phyloP scores from a whole-genome alignment of 2,113 vertebrate genomes.

The Amphiprion ocellaris region DNA sequence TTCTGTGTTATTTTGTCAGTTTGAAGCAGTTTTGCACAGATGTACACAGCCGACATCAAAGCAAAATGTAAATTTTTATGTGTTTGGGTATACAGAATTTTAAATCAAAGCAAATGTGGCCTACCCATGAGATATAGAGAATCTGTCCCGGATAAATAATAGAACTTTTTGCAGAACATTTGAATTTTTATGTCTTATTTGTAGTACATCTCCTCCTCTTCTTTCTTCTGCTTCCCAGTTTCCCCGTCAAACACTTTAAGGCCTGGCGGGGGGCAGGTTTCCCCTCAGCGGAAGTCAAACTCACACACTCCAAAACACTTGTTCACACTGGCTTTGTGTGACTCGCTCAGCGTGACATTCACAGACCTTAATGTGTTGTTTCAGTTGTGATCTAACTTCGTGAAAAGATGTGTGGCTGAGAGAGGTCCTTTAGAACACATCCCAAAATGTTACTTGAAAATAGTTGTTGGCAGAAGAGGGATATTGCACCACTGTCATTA shows the following conservation, averaged over 20 bases:
- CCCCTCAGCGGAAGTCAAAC: conserved; percentile 38
- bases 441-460: neutral
- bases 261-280: conserved; percentile 30
- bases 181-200: conserved; percentile 21
- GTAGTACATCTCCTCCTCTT: conserved; percentile 1
- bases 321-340: conserved; percentile 50
- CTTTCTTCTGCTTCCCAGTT: conserved; percentile 40
- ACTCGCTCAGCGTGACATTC: conserved; percentile 25
- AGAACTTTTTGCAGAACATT: conserved; percentile 20
- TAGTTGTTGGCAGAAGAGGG: neutral
- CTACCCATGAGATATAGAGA: conserved; percentile 18
- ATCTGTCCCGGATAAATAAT: conserved; percentile 34
- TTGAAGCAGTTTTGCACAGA: neutral
- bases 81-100: neutral
- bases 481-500: neutral
- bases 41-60: neutral
- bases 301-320: conserved; percentile 43
- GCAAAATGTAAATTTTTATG: neutral
- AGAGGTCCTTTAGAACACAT: conserved; percentile 2
- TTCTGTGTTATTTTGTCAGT: neutral
- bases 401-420: conserved; percentile 14
- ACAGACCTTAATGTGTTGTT: conserved; percentile 17
- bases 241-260: conserved; percentile 36
- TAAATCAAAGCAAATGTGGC: conserved; percentile 7
- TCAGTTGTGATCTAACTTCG: conserved; percentile 10